Conservation (phyloP, 1,140 invertebrate genomes). For the Ganaspis sp. region DNA sequence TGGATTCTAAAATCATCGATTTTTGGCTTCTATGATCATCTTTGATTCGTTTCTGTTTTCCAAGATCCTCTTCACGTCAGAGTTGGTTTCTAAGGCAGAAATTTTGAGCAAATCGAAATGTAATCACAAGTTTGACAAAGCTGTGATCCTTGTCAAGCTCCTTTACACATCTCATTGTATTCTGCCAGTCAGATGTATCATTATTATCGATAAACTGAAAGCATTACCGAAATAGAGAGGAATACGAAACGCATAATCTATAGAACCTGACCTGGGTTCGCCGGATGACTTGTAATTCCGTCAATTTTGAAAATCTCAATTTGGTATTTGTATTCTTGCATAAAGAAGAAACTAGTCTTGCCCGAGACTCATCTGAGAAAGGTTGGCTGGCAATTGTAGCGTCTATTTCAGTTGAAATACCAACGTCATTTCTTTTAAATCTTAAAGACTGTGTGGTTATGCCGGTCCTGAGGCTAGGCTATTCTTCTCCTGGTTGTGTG, state of each 20-base stretch:
- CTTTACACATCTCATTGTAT: no score
- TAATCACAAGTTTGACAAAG: no score
- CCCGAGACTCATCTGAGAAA: neutral
- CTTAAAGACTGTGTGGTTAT: neutral
- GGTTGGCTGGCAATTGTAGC: neutral
- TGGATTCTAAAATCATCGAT: no score
- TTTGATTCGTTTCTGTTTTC: no score
- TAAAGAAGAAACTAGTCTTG: neutral
- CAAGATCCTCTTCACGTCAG: no score
- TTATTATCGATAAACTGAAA: neutral
- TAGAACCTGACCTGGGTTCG: neutral
- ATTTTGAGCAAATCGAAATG: no score
- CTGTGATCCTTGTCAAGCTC: no score
- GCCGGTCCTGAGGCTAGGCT: conserved; percentile 27
- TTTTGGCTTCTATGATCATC: no score
- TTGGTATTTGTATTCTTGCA: neutral
- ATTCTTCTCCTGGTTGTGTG: conserved; percentile 15
- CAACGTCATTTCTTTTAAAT: neutral
- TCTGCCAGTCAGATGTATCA: neutral
- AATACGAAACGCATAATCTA: neutral
- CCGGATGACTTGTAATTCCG: neutral
- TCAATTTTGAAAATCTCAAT: neutral
- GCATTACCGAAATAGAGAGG: neutral
- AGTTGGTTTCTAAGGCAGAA: no score
- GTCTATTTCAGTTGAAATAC: conserved; percentile 5